Evolutionary conservation across 2,888 invertebrate species (phyloP).

Genomic region (Drosophila austrosaltans): DNA sequence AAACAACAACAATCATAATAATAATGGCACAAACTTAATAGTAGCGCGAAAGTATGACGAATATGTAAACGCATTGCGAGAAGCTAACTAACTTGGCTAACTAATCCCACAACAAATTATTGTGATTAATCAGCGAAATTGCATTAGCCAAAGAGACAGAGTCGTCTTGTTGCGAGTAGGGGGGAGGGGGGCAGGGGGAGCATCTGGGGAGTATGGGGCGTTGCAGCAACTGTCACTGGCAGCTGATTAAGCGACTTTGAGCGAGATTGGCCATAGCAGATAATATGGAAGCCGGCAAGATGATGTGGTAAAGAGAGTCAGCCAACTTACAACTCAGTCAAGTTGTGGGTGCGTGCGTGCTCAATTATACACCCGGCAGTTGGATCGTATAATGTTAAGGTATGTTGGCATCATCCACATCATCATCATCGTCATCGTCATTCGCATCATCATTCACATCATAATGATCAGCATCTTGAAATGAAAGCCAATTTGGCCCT

Average conservation of each 20-base stretch:
- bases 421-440: slow-evolving; percentile 19
- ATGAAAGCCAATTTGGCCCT: slow-evolving; percentile 14
- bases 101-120: slow-evolving; percentile 79
- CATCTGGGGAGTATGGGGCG: slow-evolving; percentile 56
- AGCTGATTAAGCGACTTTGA: slow-evolving; percentile 71
- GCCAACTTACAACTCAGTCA: slow-evolving; percentile 14
- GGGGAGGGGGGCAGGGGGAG: not conserved
- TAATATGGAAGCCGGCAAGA: slow-evolving; percentile 31
- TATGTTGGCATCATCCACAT: slow-evolving; percentile 16
- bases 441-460: slow-evolving; percentile 27
- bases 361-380: slow-evolving; percentile 66
- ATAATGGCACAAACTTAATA: slow-evolving; percentile 73
- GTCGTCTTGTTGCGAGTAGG: slow-evolving; percentile 17
- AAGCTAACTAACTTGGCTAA: slow-evolving; percentile 50
- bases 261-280: slow-evolving; percentile 60
- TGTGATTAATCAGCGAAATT: slow-evolving; percentile 79
- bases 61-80: slow-evolving; percentile 70
- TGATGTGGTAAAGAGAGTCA: slow-evolving; percentile 5
- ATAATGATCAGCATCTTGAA: slow-evolving; percentile 15
- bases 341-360: slow-evolving; percentile 75
- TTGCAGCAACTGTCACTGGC: slow-evolving; percentile 73
- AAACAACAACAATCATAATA: slow-evolving; percentile 69
- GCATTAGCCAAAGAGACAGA: slow-evolving; percentile 65
- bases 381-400: slow-evolving; percentile 20
- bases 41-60: slow-evolving; percentile 77